A percentile compares a stretch with the other conserved stretches of the same genome.
phyloP scores from a whole-genome alignment of 2,888 invertebrate genomes.

The Osmoderma eremita region DNA sequence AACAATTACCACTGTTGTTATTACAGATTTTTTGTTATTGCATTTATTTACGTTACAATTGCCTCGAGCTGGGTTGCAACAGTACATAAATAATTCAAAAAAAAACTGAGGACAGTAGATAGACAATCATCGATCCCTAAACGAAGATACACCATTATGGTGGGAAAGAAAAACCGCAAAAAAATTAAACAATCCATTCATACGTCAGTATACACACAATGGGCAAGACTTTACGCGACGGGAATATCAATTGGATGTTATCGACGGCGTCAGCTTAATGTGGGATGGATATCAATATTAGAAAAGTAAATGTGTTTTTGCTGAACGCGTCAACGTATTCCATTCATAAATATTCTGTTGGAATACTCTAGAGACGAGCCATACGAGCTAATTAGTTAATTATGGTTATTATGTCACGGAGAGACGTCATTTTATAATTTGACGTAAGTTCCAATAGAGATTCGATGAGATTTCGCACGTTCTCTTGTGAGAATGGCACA shows the following conservation, averaged over 20 bases:
- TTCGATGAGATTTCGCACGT: not conserved
- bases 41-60: no score
- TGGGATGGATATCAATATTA: conserved; percentile 8
- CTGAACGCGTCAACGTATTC: conserved; percentile 9
- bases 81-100: conserved; percentile 32
- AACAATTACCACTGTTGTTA: no score
- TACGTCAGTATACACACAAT: conserved; percentile 1
- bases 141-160: conserved; percentile 8
- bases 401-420: not conserved
- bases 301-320: no score
- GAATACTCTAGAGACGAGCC: not conserved
- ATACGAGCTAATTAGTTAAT: no score
- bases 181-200: conserved; percentile 2
- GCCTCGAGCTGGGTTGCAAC: not conserved
- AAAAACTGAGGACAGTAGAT: not conserved
- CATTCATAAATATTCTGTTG: conserved; percentile 20
- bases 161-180: conserved; percentile 27
- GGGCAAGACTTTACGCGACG: not conserved
- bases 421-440: conserved; percentile 9
- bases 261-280: not conserved
- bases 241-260: conserved; percentile 22
- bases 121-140: conserved; percentile 1
- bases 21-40: no score
- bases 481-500: no score
- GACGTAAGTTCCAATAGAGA: not conserved